phyloP scores from a whole-genome alignment of 2,113 vertebrate genomes.

The Eupsittula cactorum region DNA sequence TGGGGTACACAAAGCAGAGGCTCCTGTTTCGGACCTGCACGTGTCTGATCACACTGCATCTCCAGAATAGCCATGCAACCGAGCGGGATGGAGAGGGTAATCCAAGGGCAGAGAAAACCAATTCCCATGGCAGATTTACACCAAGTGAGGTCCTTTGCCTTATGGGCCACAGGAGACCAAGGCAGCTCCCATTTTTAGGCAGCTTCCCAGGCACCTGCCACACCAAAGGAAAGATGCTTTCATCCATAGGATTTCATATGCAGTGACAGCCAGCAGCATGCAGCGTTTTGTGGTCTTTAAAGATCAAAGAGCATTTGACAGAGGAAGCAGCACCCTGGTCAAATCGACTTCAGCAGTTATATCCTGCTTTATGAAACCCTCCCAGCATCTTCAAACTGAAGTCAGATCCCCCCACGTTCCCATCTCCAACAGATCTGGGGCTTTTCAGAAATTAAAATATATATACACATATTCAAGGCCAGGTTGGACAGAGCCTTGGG shows the following conservation, averaged over 20 bases:
- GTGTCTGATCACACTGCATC: fast-evolving
- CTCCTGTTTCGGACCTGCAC: background rate
- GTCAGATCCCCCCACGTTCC: background rate
- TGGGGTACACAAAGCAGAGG: fast-evolving
- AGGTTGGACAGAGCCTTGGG: too few relatives aligned
- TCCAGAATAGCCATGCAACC: background rate
- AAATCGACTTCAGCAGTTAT: background rate
- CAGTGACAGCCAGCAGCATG: background rate
- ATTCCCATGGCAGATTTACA: background rate
- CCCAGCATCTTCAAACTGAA: background rate
- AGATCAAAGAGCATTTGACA: slow-evolving; percentile 25
- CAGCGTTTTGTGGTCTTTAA: slow-evolving; percentile 11
- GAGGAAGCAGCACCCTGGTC: background rate
- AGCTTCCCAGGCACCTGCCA: background rate
- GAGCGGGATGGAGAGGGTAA: background rate
- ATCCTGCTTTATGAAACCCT: slow-evolving; percentile 33
- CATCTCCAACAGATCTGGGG: background rate
- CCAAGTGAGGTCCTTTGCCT: background rate
- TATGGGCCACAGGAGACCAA: background rate
- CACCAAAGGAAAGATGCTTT: background rate
- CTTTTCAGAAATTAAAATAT: background rate
- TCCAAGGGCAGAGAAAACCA: background rate
- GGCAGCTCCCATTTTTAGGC: background rate
- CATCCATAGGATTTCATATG: background rate
- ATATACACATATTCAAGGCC: background rate